A percentile compares a stretch with the other conserved stretches of the same genome.
Evolutionary conservation across 2,888 invertebrate genomes (phyloP).

Genomic region (Disparrhopalites patrizii): DNA sequence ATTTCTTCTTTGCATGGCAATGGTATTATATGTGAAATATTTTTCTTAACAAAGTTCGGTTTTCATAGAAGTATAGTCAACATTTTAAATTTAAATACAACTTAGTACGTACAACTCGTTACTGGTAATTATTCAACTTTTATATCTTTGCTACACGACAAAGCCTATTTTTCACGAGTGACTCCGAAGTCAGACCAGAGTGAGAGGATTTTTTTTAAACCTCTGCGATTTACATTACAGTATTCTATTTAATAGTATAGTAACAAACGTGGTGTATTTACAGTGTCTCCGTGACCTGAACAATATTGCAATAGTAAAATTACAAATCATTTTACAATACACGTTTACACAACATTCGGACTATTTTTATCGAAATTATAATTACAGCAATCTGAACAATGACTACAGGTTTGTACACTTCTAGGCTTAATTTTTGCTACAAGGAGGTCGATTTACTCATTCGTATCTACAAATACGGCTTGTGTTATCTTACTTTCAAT

Average conservation of each 20-base stretch:
- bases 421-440: no score
- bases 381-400: no score
- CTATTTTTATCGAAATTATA: no score
- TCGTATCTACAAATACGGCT: no score
- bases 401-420: slow-evolving; percentile 6
- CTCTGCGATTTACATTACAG: no score
- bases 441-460: no score
- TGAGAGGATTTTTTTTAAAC: background rate
- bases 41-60: no score
- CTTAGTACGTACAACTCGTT: no score
- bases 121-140: background rate
- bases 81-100: background rate
- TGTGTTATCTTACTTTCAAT: no score
- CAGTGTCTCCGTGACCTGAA: no score
- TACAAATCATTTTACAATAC: no score
- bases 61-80: background rate
- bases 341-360: background rate
- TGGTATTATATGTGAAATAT: background rate
- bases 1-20: slow-evolving; percentile 7
- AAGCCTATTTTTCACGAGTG: slow-evolving; percentile 3
- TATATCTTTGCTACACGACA: background rate
- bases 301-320: no score
- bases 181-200: slow-evolving; percentile 3
- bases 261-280: background rate
- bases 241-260: background rate